Base-by-base conservation (phyloP, 2,797 vertebrate genomes). In the Macropodus opercularis region DNA sequence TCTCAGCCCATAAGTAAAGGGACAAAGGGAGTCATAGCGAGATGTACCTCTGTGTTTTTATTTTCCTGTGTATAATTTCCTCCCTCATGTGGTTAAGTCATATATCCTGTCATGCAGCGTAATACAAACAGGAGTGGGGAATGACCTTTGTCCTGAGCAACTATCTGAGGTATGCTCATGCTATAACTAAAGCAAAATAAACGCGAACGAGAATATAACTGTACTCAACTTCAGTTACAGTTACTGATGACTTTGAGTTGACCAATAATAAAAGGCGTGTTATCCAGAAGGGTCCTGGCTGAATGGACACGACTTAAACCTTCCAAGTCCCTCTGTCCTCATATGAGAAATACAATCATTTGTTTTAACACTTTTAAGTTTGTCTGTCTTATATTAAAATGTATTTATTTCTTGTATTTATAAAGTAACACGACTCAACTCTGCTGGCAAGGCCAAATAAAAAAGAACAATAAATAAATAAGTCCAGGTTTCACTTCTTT, bases 71-170 rank as follows among this genome's bases (percentile, higher is more conserved):
- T 22, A 8, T 15, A 31, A 19, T 31, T 27, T 10, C 52, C 26
- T 11, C 5, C 22, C 18, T 53, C 38, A 19, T 70, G 44, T 11
- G 4, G 17, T 49, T 52, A 55, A 32, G 35, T 38, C 36, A 42
- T 23, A 55, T 50, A 54, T 56, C 26, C 38, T 46, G 44, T 62
- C 22, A 55, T 15, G 39, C 22, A 15, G 39, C 39, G 48, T 23
- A 40, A 63, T 61, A 69, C 46, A 38, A 87, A 71, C 51, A 49
- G 23, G 63, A 63, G 59, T 31, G 62, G 36, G 58, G 29, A 57
- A 46, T 49, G 69, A 80, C 65, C 80, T 81, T 83, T 78, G 75
- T 23, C 57, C 63, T 21, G 13, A 39, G 55, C 40, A 38, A 55
- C 36, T 52, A 15, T 57, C 14, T 1, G 24, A 34, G 40, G 52